Base-by-base conservation (phyloP, 2,888 invertebrate genomes). In the Belgica antarctica region DNA sequence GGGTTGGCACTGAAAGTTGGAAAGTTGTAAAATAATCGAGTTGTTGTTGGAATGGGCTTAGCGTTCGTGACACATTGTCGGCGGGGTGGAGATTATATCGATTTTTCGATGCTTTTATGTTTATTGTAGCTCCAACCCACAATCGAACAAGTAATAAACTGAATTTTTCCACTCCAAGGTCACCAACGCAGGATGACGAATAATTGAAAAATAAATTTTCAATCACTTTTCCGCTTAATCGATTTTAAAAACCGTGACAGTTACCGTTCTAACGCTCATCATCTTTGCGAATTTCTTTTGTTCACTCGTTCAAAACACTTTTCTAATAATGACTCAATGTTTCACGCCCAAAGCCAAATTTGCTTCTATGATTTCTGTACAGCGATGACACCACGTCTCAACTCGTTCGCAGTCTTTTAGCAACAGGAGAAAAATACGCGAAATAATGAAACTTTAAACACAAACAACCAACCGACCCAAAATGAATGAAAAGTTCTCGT, bases 1-100 rank as follows among this genome's bases (percentile, higher is more conserved):
- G 76, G 92, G 92, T 73, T 90, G 91, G 79, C 92, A 92, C 92
- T 92, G 77, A 12, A 41, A 12, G n/a, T n/a, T n/a, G 77, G 75
- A 72, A 69, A 19, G 71, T 71, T 68, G 68, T 5, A 68, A 57
- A 72, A 70, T 57, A 28, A 66, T 36, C 47, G n/a, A 12, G 3
- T 25, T 24, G 5, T 59, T 15, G 4, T n/a, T 5, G 24, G 12
- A 59, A 12, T 5, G 5, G 57, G 2, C 24, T 22, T n/a, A n/a
- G 15, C 27, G 19, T 59, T 25, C 27, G 25, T 59, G 59, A 52
- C 52, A 52, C 52, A 52, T 31, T 17, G 17, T 52, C 12, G 12
- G 12, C 34, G 34, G 5, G 5, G 5, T 31, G 7, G 34, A 5
- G 5, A 8, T 31, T 12, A 5, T 8, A 52, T 52, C 52, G 52